These are phyloP conservation scores for Bergia puertoricense DNA, from an alignment of 92 coral and sea anemone genomes.

Conservation along the genomic window DNA sequence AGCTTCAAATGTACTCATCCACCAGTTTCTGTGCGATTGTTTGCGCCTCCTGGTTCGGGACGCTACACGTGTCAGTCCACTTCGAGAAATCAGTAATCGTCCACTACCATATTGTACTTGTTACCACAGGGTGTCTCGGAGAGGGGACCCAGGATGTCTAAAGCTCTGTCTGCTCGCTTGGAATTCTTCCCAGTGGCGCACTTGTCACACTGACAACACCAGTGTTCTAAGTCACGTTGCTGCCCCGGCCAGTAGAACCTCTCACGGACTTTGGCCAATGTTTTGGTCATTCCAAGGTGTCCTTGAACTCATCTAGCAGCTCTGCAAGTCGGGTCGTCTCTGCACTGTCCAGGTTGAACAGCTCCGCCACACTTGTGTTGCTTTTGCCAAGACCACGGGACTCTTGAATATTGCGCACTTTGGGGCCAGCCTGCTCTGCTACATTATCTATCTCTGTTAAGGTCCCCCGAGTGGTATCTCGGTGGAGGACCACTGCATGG, in stretches of 20 bases:
- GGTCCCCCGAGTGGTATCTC: too few relatives aligned
- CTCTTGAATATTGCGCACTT: too few relatives aligned
- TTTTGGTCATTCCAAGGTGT: slow-evolving; percentile 60
- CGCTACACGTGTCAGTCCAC: slow-evolving; percentile 56
- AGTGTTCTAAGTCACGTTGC: slow-evolving; percentile 51
- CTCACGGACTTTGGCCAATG: slow-evolving; percentile 44
- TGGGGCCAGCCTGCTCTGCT: too few relatives aligned
- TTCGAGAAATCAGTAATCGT: slow-evolving; percentile 43
- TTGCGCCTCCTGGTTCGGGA: slow-evolving; percentile 54
- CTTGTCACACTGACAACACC: slow-evolving; percentile 49
- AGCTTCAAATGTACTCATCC: slow-evolving; percentile 43
- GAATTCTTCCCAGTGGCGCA: slow-evolving; percentile 41
- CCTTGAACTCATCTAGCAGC: slow-evolving; percentile 12
- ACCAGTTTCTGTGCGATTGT: slow-evolving; percentile 53
- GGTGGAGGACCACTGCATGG: too few relatives aligned
- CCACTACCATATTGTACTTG: slow-evolving; percentile 44
- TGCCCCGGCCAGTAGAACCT: slow-evolving; percentile 53
- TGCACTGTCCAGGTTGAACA: too few relatives aligned
- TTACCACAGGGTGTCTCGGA: slow-evolving; percentile 44
- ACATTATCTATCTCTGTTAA: too few relatives aligned
- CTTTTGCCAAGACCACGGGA: too few relatives aligned
- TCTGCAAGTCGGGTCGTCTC: too few relatives aligned
- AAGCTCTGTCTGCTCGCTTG: slow-evolving; percentile 1
- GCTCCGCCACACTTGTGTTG: too few relatives aligned
- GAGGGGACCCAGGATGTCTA: slow-evolving; percentile 59